These are phyloP conservation scores for Acanthaster planci DNA, from an alignment of 35 echinoderm and acorn worm genomes.

Conservation along the genomic window DNA sequence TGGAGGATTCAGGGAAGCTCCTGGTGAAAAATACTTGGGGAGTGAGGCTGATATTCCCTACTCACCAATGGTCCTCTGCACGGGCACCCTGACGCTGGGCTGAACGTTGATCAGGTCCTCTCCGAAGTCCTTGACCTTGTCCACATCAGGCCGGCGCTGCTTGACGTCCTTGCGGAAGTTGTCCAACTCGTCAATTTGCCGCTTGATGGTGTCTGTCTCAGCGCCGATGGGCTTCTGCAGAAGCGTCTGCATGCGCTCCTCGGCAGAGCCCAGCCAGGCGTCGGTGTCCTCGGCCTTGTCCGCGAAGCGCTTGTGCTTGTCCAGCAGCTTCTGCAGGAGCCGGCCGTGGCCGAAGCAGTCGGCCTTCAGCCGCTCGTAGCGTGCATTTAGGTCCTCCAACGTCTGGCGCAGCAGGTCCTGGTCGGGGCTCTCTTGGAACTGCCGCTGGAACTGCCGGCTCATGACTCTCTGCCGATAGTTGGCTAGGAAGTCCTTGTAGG, in stretches of 20 bases:
- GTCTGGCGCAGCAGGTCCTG: slow-evolving; percentile 50
- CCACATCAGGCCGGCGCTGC: slow-evolving; percentile 73
- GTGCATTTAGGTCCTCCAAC: slow-evolving; percentile 64
- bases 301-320: slow-evolving; percentile 66
- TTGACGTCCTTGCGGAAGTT: slow-evolving; percentile 74
- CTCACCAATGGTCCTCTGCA: slow-evolving; percentile 47
- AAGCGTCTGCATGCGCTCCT: slow-evolving; percentile 43
- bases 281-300: slow-evolving; percentile 53
- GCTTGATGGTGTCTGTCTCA: slow-evolving; percentile 75
- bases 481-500: slow-evolving; percentile 66
- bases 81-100: slow-evolving; percentile 37
- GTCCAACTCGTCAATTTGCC: slow-evolving; percentile 83
- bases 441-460: slow-evolving; percentile 60
- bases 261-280: slow-evolving; percentile 72
- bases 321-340: slow-evolving; percentile 53
- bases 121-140: slow-evolving; percentile 65
- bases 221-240: slow-evolving; percentile 71
- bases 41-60: not conserved
- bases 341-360: slow-evolving; percentile 60
- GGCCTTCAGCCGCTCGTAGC: slow-evolving; percentile 82
- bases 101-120: slow-evolving; percentile 42
- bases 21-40: no score
- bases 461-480: slow-evolving; percentile 76
- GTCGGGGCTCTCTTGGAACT: slow-evolving; percentile 76
- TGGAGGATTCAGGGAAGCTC: no score